Conservation (phyloP, 2,797 vertebrate genomes). For the Phaenicophaeus curvirostris region DNA sequence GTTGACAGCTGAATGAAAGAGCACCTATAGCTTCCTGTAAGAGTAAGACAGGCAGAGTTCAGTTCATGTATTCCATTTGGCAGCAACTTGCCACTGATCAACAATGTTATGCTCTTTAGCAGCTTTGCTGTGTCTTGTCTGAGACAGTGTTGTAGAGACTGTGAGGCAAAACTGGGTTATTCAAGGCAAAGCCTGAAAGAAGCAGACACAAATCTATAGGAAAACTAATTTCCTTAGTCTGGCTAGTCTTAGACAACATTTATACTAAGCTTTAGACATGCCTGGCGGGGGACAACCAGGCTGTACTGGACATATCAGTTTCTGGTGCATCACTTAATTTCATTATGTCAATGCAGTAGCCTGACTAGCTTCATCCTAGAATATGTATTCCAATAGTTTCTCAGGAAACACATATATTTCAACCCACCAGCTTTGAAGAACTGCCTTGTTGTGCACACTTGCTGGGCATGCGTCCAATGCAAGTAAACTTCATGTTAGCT, state of each 20-base stretch:
- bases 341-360: neutral
- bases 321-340: neutral
- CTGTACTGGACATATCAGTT: neutral
- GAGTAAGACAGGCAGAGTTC: constrained; percentile 1
- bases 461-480: neutral
- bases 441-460: neutral
- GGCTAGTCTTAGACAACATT: neutral
- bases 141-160: neutral
- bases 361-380: neutral
- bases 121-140: constrained; percentile 24
- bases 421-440: neutral
- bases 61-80: neutral
- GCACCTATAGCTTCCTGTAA: neutral
- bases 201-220: neutral
- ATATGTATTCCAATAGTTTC: neutral
- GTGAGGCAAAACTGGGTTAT: constrained; percentile 9
- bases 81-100: neutral
- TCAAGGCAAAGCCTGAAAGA: neutral
- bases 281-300: neutral
- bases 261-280: neutral
- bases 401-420: neutral
- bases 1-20: neutral
- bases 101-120: neutral
- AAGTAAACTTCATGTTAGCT: neutral
- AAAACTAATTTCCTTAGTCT: neutral